Base-by-base conservation (phyloP, 2,113 vertebrate genomes). In the Clarias macrocephalus region DNA sequence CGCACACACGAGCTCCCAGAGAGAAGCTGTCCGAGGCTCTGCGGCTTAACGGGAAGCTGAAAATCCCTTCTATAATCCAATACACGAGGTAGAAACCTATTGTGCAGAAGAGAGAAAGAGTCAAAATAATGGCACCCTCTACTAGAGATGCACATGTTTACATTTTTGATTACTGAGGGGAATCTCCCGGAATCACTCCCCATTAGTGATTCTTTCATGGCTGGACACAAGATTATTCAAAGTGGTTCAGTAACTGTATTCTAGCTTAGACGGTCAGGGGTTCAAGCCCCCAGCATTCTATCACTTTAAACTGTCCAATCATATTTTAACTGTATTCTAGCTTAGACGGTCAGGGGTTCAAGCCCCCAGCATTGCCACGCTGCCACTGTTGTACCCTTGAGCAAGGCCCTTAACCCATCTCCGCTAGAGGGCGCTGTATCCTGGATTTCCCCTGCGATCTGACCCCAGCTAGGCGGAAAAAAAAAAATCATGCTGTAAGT, bases 31-130 rank as follows among this genome's bases (percentile, higher is more conserved):
- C 94, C 93, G 91, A 88, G 93, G 90, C 91, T 91, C 87, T 82
- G 48, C 94, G 95, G 96, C 96, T 96, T 97, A 97, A 95, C 90
- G 13, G 93, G 92, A 91, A 90, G 94, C 94, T 93, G 95, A 96
- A 93, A 98, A 97, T 97, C 97, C 97, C 95, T 95, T 89, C 88
- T 93, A 85, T 98, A 98, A 99, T 98, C 97, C 96, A 95, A 93
- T 95, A 96, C 95, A 96, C 94, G 95, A 93, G 93, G 93, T 91
- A 84, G 68, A 48, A 82, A 56, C 12, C 52, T 30, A 37, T 37
- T 54, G 62, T 68, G 16, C 18, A 52, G 65, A 70, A 33, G 33
- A 42, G 60, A 84, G 30, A 77, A 23, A 48, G 54, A 83, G 57
- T 84, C 57, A 62, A 15, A 25, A 60, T 59, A 30, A 21, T 59